Evolutionary conservation across 1,140 invertebrate genomes (phyloP).

Genomic region (Colletes latitarsis): DNA sequence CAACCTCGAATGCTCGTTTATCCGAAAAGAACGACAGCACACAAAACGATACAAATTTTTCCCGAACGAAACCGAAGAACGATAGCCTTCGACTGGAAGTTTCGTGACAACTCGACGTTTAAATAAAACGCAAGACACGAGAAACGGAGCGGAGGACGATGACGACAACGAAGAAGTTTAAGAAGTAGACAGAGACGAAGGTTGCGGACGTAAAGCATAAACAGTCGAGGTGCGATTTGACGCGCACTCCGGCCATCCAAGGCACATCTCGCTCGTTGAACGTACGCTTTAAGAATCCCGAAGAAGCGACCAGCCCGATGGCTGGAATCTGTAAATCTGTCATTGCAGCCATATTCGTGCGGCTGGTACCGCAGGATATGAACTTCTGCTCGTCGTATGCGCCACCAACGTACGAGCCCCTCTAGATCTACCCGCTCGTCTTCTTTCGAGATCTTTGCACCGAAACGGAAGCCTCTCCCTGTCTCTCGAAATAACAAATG

Average conservation of each 20-base stretch:
- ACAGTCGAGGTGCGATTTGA: constrained; percentile 79
- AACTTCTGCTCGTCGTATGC: constrained; percentile 63
- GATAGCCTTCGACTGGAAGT: too few species aligned
- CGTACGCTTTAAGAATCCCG: constrained; percentile 69
- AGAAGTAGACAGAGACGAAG: constrained; percentile 57
- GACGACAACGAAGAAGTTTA: constrained; percentile 25
- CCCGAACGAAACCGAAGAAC: too few species aligned
- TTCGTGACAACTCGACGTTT: neutral
- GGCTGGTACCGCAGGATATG: constrained; percentile 64
- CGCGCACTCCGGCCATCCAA: constrained; percentile 63
- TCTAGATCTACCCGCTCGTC: constrained; percentile 35
- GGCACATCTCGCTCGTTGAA: constrained; percentile 52
- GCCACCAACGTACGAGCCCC: constrained; percentile 31
- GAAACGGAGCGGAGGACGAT: neutral
- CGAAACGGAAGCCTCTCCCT: constrained; percentile 36
- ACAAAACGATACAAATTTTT: too few species aligned
- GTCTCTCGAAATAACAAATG: constrained; percentile 40
- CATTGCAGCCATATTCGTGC: constrained; percentile 75
- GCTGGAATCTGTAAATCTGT: constrained; percentile 81
- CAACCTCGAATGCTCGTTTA: neutral
- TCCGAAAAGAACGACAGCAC: too few species aligned
- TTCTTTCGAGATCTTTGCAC: constrained; percentile 43
- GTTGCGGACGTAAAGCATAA: constrained; percentile 72
- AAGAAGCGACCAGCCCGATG: constrained; percentile 67
- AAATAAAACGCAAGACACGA: constrained; percentile 13